Evolutionary conservation across 2,797 vertebrate species (phyloP).

Genomic region (Hemibagrus guttatus): DNA sequence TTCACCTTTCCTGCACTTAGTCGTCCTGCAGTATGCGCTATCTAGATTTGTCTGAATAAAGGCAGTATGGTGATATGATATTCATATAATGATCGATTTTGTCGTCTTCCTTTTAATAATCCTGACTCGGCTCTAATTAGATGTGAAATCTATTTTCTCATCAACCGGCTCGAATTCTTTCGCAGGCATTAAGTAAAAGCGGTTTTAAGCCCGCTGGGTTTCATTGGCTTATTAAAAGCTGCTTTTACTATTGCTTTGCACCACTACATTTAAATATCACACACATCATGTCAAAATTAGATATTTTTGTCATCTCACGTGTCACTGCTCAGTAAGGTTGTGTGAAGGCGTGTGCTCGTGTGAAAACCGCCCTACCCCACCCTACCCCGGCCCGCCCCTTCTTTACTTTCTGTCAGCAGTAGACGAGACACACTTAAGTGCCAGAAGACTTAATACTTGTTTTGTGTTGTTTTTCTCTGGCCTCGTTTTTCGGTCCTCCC

Average conservation of each 20-base stretch:
- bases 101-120: background rate
- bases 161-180: background rate
- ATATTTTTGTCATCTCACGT: background rate
- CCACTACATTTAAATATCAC: background rate
- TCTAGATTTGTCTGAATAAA: background rate
- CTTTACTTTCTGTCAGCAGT: background rate
- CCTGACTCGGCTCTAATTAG: background rate
- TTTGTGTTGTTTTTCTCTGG: conserved; percentile 13
- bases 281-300: background rate
- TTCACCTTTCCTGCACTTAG: background rate
- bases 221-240: conserved; percentile 6
- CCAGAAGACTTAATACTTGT: conserved; percentile 30
- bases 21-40: background rate
- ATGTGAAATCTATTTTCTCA: background rate
- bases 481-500: conserved; percentile 17
- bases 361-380: background rate
- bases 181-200: background rate
- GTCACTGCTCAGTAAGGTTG: background rate
- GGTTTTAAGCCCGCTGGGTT: background rate
- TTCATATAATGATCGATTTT: background rate
- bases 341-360: conserved; percentile 3
- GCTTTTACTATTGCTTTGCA: background rate
- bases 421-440: conserved; percentile 4
- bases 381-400: too few relatives aligned
- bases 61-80: background rate